phyloP scores from a whole-genome alignment of 2,797 vertebrate species.

The Myotis myotis region DNA sequence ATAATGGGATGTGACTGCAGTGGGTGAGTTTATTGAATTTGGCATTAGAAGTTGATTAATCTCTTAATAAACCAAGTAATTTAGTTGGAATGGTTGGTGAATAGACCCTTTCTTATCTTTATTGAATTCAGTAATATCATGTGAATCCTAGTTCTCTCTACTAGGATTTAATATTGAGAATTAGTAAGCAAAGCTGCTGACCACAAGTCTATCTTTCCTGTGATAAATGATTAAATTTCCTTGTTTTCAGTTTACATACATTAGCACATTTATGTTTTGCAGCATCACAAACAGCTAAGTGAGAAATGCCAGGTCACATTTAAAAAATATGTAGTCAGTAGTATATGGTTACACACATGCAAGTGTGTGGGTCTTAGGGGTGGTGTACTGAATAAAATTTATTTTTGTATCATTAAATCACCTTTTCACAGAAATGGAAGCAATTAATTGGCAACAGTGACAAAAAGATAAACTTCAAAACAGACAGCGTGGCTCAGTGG shows the following conservation, averaged over 20 bases:
- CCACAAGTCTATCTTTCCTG: not conserved
- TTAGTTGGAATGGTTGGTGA: slow-evolving; percentile 19
- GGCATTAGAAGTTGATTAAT: slow-evolving; percentile 72
- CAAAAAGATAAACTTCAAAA: not conserved
- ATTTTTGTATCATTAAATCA: not conserved
- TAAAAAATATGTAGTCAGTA: fast-evolving
- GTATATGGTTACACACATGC: too few relatives aligned
- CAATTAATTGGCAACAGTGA: not conserved
- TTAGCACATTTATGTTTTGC: not conserved
- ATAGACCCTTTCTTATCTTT: not conserved
- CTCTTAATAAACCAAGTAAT: too few relatives aligned
- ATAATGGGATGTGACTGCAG: slow-evolving; percentile 60
- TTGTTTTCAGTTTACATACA: not conserved
- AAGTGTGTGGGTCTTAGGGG: not conserved
- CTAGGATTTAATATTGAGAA: slow-evolving; percentile 3
- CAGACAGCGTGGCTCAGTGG: too few relatives aligned
- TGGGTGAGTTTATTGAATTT: slow-evolving; percentile 74
- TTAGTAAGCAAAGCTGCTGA: not conserved
- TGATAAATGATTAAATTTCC: not conserved
- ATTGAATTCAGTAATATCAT: not conserved
- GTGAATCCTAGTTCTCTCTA: not conserved
- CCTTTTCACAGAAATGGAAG: not conserved
- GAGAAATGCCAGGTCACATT: not conserved
- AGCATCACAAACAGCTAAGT: not conserved
- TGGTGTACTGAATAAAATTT: not conserved